These are phyloP conservation scores for Arrhopalites spinosus DNA, from an alignment of 2,888 invertebrate species.

Conservation along the genomic window DNA sequence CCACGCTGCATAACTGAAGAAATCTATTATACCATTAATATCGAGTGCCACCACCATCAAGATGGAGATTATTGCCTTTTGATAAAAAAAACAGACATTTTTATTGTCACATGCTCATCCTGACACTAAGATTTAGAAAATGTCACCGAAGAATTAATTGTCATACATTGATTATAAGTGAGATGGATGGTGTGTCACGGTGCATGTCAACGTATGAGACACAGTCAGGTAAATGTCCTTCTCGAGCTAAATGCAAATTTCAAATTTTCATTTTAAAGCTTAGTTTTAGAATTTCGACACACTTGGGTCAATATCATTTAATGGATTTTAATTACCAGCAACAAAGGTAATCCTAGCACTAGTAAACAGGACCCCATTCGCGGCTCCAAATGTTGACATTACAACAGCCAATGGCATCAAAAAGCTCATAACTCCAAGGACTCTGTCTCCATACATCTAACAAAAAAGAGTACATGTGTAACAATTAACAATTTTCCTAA, in stretches of 20 bases:
- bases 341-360: conserved; percentile 92
- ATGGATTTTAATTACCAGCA: no score
- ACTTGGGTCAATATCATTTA: no score
- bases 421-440: conserved; percentile 70
- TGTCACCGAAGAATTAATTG: not conserved
- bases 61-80: conserved; percentile 79
- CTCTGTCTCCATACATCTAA: conserved; percentile 65
- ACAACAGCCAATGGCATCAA: conserved; percentile 77
- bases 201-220: conserved; percentile 89
- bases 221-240: conserved; percentile 87
- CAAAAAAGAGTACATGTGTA: conserved; percentile 40
- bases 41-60: conserved; percentile 92
- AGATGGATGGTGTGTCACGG: conserved; percentile 88
- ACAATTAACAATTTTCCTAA: not conserved
- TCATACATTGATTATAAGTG: conserved; percentile 90
- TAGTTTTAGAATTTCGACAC: no score
- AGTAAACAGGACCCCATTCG: conserved; percentile 89
- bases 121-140: not conserved
- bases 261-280: no score
- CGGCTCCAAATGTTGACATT: conserved; percentile 78
- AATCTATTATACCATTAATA: conserved; percentile 91
- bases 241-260: no score
- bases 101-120: not conserved
- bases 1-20: conserved; percentile 98
- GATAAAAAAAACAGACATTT: not conserved